Evolutionary conservation across 2,797 vertebrate genomes (phyloP).

Genomic region (Xenops minutus): DNA sequence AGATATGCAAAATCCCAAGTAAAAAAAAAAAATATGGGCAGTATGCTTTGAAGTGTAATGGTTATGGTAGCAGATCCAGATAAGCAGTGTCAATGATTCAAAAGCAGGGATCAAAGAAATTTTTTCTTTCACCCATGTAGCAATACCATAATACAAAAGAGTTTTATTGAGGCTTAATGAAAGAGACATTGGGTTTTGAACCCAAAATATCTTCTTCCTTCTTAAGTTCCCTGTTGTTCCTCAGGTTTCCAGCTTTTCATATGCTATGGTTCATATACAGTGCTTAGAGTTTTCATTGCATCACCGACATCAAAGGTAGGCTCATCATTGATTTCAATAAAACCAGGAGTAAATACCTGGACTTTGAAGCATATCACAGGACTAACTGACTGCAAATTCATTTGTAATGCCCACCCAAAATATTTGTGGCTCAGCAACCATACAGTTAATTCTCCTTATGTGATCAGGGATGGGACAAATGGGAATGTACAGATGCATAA

Average conservation of each 20-base stretch:
- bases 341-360: not conserved
- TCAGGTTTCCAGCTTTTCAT: not conserved
- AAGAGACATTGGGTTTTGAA: not conserved
- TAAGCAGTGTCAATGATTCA: not conserved
- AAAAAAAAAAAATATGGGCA: not conserved
- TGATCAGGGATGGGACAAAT: not conserved
- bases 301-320: not conserved
- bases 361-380: not conserved
- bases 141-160: not conserved
- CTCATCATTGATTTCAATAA: not conserved
- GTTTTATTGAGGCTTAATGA: not conserved
- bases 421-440: accelerated
- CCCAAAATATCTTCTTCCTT: not conserved
- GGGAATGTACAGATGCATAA: not conserved
- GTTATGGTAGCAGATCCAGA: not conserved
- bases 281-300: not conserved
- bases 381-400: not conserved
- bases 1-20: not conserved
- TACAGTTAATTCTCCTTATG: not conserved
- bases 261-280: not conserved
- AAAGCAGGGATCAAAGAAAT: not conserved
- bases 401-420: not conserved
- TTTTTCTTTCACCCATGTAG: not conserved
- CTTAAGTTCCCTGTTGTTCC: not conserved
- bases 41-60: not conserved